Percentiles rank a stretch among this genome's conserved stretches.
These are phyloP conservation scores for Drosophila equinoxialis DNA, from an alignment of 1,140 invertebrate species.

Conservation along the genomic window DNA sequence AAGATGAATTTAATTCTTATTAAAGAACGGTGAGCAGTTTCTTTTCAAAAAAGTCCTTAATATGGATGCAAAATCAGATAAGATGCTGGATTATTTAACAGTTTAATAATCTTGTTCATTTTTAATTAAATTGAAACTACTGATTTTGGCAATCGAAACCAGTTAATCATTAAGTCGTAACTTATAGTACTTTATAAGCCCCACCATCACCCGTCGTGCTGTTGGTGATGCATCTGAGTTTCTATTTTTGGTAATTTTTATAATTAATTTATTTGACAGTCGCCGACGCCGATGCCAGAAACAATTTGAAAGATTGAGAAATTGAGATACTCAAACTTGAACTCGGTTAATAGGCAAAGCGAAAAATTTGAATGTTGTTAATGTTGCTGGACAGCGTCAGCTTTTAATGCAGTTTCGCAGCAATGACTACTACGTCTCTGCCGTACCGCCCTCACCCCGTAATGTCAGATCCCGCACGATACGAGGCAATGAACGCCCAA, in stretches of 20 bases:
- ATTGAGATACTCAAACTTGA: constrained; percentile 78
- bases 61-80: too few relatives aligned
- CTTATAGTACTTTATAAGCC: constrained; percentile 45
- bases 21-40: too few relatives aligned
- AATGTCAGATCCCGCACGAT: constrained; percentile 22
- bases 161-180: constrained; percentile 42
- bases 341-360: constrained; percentile 79
- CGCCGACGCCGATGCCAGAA: constrained; percentile 44
- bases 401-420: constrained; percentile 67
- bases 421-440: constrained; percentile 31
- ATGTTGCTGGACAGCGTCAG: constrained; percentile 10
- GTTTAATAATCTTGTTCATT: neutral
- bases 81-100: too few relatives aligned
- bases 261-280: constrained; percentile 46
- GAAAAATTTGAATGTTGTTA: constrained; percentile 61
- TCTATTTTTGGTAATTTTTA: constrained; percentile 29
- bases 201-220: constrained; percentile 2
- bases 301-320: constrained; percentile 59
- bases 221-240: constrained; percentile 16
- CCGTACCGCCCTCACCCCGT: neutral
- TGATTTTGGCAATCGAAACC: constrained; percentile 24
- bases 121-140: neutral
- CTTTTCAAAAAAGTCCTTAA: too few relatives aligned
- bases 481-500: constrained; percentile 71
- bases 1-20: too few relatives aligned